A percentile compares a stretch with the other conserved stretches of the same genome.
phyloP scores from a whole-genome alignment of 92 coral and sea anemone genomes.

The Porites lobata region DNA sequence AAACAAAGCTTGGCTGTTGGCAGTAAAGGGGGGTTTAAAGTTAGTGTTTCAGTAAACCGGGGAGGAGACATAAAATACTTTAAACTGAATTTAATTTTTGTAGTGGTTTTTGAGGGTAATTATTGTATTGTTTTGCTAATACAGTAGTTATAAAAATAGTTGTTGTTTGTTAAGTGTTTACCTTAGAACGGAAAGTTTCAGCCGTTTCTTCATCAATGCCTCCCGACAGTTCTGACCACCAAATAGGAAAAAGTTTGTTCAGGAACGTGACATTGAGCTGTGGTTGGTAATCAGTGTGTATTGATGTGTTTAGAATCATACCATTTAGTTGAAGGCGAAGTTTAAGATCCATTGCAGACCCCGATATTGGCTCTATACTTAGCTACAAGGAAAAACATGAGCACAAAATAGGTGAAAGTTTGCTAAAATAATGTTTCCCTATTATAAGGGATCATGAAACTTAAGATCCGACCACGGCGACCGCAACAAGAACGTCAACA shows the following conservation, averaged over 20 bases:
- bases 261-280: conserved; percentile 3
- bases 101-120: too few species aligned
- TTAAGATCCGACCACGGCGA: too few species aligned
- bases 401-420: not conserved
- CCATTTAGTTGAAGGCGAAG: conserved; percentile 84
- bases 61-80: too few species aligned
- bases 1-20: too few species aligned
- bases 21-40: too few species aligned
- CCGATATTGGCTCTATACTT: conserved; percentile 90
- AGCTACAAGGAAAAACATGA: conserved; percentile 42
- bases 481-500: too few species aligned
- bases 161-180: not conserved
- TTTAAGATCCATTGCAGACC: conserved; percentile 72
- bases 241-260: conserved; percentile 76
- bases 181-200: conserved; percentile 16
- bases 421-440: not conserved
- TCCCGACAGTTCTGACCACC: conserved; percentile 85
- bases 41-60: too few species aligned
- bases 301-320: not conserved
- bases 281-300: not conserved
- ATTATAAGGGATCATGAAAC: not conserved
- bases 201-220: conserved; percentile 47
- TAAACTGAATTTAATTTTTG: too few species aligned
- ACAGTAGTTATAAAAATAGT: too few species aligned
- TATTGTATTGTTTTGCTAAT: too few species aligned